Base-by-base conservation (phyloP, 1,140 invertebrate species). In the Psix sp. region DNA sequence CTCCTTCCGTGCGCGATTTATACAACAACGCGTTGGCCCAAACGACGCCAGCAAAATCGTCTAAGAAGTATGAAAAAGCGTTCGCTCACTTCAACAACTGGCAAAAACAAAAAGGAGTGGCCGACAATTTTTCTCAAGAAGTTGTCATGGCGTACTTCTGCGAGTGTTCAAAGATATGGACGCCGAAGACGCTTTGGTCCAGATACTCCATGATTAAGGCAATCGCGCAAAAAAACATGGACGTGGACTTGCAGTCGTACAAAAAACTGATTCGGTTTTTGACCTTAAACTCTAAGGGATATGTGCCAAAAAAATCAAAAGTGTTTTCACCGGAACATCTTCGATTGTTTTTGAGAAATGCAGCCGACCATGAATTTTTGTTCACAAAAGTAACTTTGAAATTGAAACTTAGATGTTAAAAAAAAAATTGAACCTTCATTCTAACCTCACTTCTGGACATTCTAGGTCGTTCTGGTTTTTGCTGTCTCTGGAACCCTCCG, bases 41-140 rank as follows among this genome's bases (percentile, higher is more conserved):
- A 38, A 51, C 48, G 11, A 26, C 39, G 35, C 48, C 48, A 15
- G n/a, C n/a, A 38, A 51, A 51, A 16, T 39, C 48, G 18, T 7
- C 3, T 6, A 51, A 38, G 15, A 51, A 51, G 20, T 51, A 51
- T 20, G 33, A 10, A 24, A 15, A 51, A 24, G 18, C 13, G 11
- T 51, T 38, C 11, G 48, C 18, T 14, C 48, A 39, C 16, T 51
- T 51, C 7, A 26, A 38, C 11, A 39, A 38, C 13, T 51, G 48
- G 20, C 18, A 31, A 6, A n/a, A 0, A 1, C 5, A 20, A 21
- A 49, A 49, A 13, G 18, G 6, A 5, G 43, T 46, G 18, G 0
- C 17, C 7, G 29, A 15, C n/a, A 13, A 49, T 36, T 35, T 36
- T 17, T 49, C n/a, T 31, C 4, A 36, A 17, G 31, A 49, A 21